Evolutionary conservation across 2,113 vertebrate genomes (phyloP).

Genomic region (Leptocoma aspasia): DNA sequence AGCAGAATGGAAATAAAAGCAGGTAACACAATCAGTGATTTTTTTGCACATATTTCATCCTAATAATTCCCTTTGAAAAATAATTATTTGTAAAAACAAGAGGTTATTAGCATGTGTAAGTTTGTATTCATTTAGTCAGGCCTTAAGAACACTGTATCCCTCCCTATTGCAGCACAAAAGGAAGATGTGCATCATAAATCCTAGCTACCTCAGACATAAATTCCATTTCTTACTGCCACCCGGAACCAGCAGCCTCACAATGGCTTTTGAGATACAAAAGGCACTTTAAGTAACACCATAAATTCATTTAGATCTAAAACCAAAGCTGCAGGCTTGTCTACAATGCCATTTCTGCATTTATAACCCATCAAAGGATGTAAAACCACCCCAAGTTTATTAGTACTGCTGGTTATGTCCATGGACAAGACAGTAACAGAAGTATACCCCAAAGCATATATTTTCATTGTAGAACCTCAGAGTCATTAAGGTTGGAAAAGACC

Average conservation of each 20-base stretch:
- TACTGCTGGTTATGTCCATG: background rate
- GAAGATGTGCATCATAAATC: background rate
- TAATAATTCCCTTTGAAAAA: background rate
- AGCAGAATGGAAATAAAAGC: background rate
- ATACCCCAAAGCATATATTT: background rate
- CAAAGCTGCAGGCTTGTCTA: background rate
- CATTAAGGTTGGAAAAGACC: background rate
- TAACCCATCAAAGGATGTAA: background rate
- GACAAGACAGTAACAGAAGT: background rate
- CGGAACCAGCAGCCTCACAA: background rate
- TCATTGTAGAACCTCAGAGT: background rate
- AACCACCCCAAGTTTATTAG: background rate
- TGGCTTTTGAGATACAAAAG: background rate
- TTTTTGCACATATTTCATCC: background rate
- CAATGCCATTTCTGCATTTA: background rate
- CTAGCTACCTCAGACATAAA: background rate
- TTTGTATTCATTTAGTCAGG: background rate
- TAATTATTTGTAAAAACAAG: background rate
- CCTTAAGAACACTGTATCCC: background rate
- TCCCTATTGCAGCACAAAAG: background rate
- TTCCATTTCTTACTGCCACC: background rate
- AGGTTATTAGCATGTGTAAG: background rate
- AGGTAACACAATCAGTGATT: background rate
- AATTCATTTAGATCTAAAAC: background rate
- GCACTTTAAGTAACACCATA: background rate